Evolutionary conservation across 2,888 invertebrate genomes (phyloP).

Genomic region (Diarsia rubi): DNA sequence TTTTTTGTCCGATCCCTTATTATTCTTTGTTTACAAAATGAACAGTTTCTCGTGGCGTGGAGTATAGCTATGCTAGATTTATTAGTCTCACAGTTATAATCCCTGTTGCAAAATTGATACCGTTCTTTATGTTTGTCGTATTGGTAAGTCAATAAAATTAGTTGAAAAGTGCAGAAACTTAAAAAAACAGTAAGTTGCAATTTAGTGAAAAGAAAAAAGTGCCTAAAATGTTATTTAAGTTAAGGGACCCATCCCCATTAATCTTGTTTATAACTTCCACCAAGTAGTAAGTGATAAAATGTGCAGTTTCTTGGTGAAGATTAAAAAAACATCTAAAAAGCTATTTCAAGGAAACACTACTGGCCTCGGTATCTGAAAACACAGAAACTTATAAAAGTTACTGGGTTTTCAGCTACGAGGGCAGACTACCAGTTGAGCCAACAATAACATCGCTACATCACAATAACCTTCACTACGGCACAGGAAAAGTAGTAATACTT

Average conservation of each 20-base stretch:
- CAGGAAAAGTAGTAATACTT: conserved; percentile 10
- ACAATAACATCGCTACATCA: conserved; percentile 9
- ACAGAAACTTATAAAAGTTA: not conserved
- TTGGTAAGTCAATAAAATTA: conserved; percentile 48
- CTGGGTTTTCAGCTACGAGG: not conserved
- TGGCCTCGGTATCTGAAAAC: not conserved
- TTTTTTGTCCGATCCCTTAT: too few relatives aligned
- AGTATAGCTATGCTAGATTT: not conserved
- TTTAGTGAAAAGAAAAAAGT: not conserved
- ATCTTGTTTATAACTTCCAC: conserved; percentile 8
- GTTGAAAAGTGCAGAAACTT: conserved; percentile 37
- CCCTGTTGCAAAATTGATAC: not conserved
- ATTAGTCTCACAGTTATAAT: not conserved
- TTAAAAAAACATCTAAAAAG: not conserved
- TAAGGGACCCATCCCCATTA: conserved; percentile 32
- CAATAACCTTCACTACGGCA: not conserved
- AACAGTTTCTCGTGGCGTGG: too few relatives aligned
- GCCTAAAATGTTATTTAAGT: not conserved
- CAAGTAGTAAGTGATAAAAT: not conserved
- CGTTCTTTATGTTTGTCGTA: conserved; percentile 23
- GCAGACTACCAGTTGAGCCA: not conserved
- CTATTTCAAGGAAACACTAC: not conserved
- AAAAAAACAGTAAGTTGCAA: conserved; percentile 26
- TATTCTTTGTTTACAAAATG: too few relatives aligned
- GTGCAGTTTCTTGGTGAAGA: not conserved